Evolutionary conservation across 2,797 vertebrate species (phyloP).

Genomic region (Allochrocebus solatus): DNA sequence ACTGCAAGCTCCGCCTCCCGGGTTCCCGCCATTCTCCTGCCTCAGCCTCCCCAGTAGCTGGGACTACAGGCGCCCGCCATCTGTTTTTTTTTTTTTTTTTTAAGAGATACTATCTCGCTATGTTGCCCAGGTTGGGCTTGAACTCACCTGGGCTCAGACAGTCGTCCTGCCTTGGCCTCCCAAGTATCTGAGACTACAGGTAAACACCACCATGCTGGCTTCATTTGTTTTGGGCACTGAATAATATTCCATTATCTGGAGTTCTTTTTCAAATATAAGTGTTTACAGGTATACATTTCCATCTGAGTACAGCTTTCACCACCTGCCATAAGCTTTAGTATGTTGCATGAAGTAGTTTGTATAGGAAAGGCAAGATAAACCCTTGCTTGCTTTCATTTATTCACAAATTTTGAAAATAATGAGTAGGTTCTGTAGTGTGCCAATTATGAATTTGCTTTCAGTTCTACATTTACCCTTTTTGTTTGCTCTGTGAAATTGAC

Average conservation of each 20-base stretch:
- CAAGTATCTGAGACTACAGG: neutral
- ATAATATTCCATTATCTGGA: neutral
- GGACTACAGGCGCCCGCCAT: neutral
- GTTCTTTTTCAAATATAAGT: neutral
- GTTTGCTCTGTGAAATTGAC: neutral
- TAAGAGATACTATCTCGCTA: neutral
- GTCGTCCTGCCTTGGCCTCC: neutral
- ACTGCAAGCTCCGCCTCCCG: too few species aligned
- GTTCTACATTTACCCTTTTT: constrained; percentile 12
- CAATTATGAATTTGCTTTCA: neutral
- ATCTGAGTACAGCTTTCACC: neutral
- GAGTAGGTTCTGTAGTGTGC: neutral
- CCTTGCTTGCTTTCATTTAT: neutral
- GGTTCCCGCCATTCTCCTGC: neutral
- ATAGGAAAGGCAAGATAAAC: neutral
- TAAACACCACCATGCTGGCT: neutral
- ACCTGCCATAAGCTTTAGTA: neutral
- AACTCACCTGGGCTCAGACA: neutral
- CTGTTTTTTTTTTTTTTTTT: neutral
- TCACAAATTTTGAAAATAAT: neutral
- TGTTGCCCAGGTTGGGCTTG: neutral
- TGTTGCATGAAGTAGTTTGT: neutral
- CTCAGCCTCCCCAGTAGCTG: neutral
- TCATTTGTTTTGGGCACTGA: neutral
- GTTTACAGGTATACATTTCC: constrained; percentile 4